A percentile compares a stretch with the other conserved stretches of the same genome.
phyloP scores from a whole-genome alignment of 1,140 invertebrate species.

The Hermatobates lingyangjiaoensis region DNA sequence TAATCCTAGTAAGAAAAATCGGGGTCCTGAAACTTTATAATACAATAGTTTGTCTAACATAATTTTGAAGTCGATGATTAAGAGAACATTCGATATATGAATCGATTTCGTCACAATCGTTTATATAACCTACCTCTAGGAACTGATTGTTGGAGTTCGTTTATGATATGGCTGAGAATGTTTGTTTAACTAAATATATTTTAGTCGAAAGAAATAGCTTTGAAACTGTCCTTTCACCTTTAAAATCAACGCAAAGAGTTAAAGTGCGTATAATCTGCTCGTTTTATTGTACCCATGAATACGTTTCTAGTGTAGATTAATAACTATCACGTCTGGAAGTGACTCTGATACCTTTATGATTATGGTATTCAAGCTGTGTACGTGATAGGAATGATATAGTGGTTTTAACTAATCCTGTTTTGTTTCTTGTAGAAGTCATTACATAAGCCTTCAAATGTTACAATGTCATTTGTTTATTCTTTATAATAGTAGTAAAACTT shows the following conservation, averaged over 20 bases:
- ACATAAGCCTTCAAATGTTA: too few species aligned
- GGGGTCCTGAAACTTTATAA: too few species aligned
- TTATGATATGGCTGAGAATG: too few species aligned
- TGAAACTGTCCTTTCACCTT: conserved; percentile 4
- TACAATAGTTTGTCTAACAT: too few species aligned
- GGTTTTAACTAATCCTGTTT: neutral
- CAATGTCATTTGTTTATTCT: neutral
- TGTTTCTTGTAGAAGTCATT: neutral
- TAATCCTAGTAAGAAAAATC: too few species aligned
- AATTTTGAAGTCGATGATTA: too few species aligned
- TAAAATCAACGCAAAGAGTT: conserved; percentile 15
- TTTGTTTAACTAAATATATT: neutral
- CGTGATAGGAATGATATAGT: neutral
- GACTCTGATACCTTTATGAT: neutral
- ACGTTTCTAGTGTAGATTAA: too few species aligned
- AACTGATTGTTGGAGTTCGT: too few species aligned
- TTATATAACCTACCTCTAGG: too few species aligned
- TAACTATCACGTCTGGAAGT: too few species aligned
- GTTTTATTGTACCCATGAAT: neutral
- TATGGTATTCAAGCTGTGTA: neutral
- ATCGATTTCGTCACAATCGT: too few species aligned
- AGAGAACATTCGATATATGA: too few species aligned
- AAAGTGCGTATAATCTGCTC: conserved; percentile 7
- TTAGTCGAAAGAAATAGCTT: neutral
- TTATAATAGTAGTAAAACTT: neutral